Evolutionary conservation across 2,113 vertebrate species (phyloP).

Genomic region (Phrynosoma blainvillii): DNA sequence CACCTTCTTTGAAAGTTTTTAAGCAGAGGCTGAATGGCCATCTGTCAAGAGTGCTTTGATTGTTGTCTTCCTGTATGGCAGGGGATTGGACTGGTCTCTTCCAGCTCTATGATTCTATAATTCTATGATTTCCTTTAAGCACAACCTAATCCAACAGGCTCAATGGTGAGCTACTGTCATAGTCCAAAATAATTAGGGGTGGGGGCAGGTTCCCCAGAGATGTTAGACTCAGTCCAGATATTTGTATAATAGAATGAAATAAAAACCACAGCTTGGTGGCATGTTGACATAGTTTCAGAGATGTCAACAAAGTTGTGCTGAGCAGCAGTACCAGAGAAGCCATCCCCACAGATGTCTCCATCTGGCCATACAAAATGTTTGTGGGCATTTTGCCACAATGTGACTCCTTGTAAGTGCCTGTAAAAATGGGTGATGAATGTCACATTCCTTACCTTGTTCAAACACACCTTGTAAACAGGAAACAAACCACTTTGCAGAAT

Average conservation of each 20-base stretch:
- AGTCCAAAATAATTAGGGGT: too few relatives aligned
- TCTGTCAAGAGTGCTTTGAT: too few relatives aligned
- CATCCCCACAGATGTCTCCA: neutral
- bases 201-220: too few relatives aligned
- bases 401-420: neutral
- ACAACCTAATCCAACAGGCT: too few relatives aligned
- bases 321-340: neutral
- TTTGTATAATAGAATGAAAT: neutral
- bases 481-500: constrained; percentile 19
- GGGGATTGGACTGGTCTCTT: too few relatives aligned
- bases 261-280: neutral
- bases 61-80: too few relatives aligned
- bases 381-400: neutral
- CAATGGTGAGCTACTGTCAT: too few relatives aligned
- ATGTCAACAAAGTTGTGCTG: constrained; percentile 1
- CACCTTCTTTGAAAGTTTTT: too few relatives aligned
- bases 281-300: neutral
- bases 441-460: neutral
- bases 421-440: neutral
- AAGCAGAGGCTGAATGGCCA: too few relatives aligned
- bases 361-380: constrained; percentile 4
- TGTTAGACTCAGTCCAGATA: neutral
- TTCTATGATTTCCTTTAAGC: too few relatives aligned
- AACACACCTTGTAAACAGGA: constrained; percentile 26
- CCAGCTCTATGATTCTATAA: too few relatives aligned